A percentile compares a stretch with the other conserved stretches of the same genome.
phyloP scores from a whole-genome alignment of 2,888 invertebrate species.

The Gisinianus flammeolus region DNA sequence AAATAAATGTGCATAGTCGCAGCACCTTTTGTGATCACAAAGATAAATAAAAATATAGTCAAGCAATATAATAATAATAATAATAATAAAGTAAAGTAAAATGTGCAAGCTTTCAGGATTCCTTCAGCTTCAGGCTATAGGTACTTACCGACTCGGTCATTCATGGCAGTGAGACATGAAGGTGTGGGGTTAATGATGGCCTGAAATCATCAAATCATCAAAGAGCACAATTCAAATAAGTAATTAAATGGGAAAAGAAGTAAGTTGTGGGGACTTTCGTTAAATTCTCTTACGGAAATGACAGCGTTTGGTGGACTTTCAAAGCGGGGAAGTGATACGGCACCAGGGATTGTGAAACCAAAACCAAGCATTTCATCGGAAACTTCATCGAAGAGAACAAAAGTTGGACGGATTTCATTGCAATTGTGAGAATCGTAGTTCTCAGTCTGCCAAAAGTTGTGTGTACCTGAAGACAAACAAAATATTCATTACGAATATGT shows the following conservation, averaged over 20 bases:
- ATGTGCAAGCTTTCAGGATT: too few species aligned
- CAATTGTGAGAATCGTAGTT: slow-evolving; percentile 44
- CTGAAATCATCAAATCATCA: neutral
- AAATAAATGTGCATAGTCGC: slow-evolving; percentile 28
- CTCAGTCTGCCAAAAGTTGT: slow-evolving; percentile 41
- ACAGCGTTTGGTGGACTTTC: slow-evolving; percentile 44
- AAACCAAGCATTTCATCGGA: slow-evolving; percentile 46
- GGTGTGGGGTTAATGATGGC: slow-evolving; percentile 28
- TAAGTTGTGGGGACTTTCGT: too few species aligned
- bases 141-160: too few species aligned
- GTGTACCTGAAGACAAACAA: slow-evolving; percentile 27
- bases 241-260: too few species aligned
- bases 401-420: slow-evolving; percentile 45
- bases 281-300: slow-evolving; percentile 18
- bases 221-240: too few species aligned
- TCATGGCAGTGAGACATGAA: slow-evolving; percentile 24
- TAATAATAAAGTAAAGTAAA: too few species aligned
- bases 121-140: too few species aligned
- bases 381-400: slow-evolving; percentile 46
- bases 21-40: too few species aligned
- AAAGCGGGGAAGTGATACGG: slow-evolving; percentile 38
- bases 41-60: too few species aligned
- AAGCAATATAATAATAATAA: too few species aligned
- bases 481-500: too few species aligned
- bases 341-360: slow-evolving; percentile 50